Conservation (phyloP, 1,140 invertebrate genomes). For the Psix sp. region DNA sequence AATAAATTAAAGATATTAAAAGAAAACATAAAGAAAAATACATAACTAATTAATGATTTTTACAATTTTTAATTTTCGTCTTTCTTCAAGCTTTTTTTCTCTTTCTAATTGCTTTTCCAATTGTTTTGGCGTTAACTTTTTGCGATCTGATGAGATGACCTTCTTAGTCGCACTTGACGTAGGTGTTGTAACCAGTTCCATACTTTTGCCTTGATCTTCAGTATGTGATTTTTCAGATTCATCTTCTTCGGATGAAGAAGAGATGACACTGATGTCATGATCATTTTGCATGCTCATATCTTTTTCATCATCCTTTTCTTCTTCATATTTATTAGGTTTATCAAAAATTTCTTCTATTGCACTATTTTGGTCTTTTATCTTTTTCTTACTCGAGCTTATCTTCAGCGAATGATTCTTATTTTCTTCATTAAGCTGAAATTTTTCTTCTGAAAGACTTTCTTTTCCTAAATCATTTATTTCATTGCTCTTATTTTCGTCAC, state of each 20-base stretch:
- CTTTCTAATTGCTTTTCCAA: constrained; percentile 73
- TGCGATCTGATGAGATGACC: constrained; percentile 29
- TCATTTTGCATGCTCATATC: constrained; percentile 28
- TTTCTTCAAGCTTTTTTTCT: constrained; percentile 78
- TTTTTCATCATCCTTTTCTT: constrained; percentile 16
- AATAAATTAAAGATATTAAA: constrained; percentile 11
- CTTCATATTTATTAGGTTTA: constrained; percentile 21
- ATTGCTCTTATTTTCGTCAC: constrained; percentile 58
- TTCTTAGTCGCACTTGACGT: constrained; percentile 27
- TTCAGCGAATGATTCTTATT: too few species aligned
- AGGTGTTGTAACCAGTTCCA: constrained; percentile 27
- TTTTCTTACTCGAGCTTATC: constrained; percentile 1
- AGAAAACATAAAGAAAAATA: neutral
- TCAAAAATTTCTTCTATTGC: constrained; percentile 40
- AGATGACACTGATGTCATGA: constrained; percentile 9
- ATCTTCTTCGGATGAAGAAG: constrained; percentile 42
- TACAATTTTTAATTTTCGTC: constrained; percentile 77
- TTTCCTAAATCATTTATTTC: constrained; percentile 64
- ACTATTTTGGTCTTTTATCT: constrained; percentile 11
- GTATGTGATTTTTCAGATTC: constrained; percentile 49
- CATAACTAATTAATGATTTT: constrained; percentile 6
- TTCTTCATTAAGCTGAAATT: too few species aligned
- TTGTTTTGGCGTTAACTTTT: constrained; percentile 70
- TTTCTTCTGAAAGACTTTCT: too few species aligned
- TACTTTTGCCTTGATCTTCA: constrained; percentile 40